A percentile compares a stretch with the other conserved stretches of the same genome.
Conservation (phyloP, 1,140 invertebrate genomes). For the Cyclina sinensis region DNA sequence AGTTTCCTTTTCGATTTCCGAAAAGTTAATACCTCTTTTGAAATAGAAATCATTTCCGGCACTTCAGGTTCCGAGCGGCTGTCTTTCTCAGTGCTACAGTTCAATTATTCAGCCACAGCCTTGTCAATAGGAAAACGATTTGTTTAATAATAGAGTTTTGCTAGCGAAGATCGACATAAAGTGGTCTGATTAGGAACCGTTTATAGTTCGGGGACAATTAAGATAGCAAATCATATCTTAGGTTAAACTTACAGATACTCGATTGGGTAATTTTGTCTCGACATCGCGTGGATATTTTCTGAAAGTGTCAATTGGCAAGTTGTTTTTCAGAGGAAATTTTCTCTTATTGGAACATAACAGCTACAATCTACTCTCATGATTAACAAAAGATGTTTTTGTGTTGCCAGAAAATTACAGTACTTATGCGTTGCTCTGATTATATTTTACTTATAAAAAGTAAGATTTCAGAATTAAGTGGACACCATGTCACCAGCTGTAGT, state of each 20-base stretch:
- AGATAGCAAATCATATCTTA: not conserved
- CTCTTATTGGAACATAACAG: too few relatives aligned
- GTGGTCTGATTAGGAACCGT: not conserved
- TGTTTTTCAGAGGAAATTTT: too few relatives aligned
- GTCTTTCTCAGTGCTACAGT: not conserved
- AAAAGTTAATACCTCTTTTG: not conserved
- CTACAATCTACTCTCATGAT: too few relatives aligned
- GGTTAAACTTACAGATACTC: not conserved
- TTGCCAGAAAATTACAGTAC: too few relatives aligned
- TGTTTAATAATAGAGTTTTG: conserved; percentile 24
- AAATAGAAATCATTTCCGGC: conserved; percentile 13
- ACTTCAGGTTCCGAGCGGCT: not conserved
- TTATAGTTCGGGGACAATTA: not conserved
- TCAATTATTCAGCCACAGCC: not conserved
- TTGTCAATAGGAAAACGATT: conserved; percentile 21
- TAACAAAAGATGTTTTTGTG: too few relatives aligned
- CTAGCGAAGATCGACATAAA: not conserved
- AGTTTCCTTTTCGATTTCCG: not conserved
- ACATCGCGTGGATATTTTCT: not conserved
- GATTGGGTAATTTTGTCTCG: conserved; percentile 39
- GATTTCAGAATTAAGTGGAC: too few relatives aligned
- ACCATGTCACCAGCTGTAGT: too few relatives aligned
- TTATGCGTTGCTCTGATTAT: too few relatives aligned
- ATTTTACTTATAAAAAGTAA: too few relatives aligned
- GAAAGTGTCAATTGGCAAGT: not conserved